Evolutionary conservation across 2,113 vertebrate genomes (phyloP).

Genomic region (Chamaea fasciata): DNA sequence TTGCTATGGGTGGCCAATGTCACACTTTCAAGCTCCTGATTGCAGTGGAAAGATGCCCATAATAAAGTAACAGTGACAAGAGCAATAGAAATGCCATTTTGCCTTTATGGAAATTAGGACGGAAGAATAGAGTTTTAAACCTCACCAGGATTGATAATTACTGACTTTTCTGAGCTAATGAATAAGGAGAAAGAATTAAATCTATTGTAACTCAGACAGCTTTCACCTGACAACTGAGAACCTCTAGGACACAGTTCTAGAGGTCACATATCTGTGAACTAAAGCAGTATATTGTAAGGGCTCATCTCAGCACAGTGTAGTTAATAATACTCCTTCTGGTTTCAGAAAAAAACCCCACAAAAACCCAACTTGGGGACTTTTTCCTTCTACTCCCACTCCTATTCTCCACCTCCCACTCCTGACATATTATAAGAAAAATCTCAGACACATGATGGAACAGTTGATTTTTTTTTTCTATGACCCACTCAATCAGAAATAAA

Average conservation of each 20-base stretch:
- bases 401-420: slow-evolving; percentile 51
- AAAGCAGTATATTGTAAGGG: background rate
- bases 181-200: background rate
- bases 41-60: background rate
- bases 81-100: background rate
- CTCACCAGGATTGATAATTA: background rate
- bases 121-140: background rate
- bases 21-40: background rate
- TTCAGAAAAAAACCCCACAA: background rate
- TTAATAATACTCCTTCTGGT: background rate
- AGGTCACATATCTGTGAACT: background rate
- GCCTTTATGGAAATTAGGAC: background rate
- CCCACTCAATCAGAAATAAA: slow-evolving; percentile 49
- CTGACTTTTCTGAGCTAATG: background rate
- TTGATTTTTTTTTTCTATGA: slow-evolving; percentile 25
- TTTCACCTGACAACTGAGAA: background rate
- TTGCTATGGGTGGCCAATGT: background rate
- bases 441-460: slow-evolving; percentile 48
- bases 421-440: slow-evolving; percentile 48
- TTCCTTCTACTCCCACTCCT: slow-evolving; percentile 42
- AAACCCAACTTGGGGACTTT: background rate
- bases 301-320: background rate
- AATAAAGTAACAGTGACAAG: background rate
- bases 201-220: background rate
- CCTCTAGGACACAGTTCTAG: background rate